phyloP scores from a whole-genome alignment of 2,113 vertebrate genomes.

The Hippopotamus amphibius region DNA sequence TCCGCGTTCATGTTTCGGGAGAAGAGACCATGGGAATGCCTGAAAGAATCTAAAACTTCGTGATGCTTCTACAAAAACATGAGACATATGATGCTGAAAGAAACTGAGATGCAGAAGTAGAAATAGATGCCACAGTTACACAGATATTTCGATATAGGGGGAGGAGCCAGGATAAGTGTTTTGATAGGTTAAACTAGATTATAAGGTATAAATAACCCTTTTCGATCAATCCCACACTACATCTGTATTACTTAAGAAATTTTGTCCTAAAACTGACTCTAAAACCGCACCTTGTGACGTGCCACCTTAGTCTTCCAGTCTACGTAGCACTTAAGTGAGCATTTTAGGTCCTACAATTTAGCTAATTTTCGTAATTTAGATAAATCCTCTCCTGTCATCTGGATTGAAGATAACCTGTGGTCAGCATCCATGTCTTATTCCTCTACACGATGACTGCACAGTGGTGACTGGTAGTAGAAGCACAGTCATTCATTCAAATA shows the following conservation, averaged over 20 bases:
- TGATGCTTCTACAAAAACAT: neutral
- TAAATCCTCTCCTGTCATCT: neutral
- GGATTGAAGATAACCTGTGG: neutral
- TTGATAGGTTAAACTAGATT: neutral
- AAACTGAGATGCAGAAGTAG: neutral
- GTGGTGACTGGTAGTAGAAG: neutral
- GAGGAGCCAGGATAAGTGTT: neutral
- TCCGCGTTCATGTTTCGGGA: neutral
- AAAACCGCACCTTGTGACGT: neutral
- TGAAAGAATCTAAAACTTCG: neutral
- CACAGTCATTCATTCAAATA: neutral
- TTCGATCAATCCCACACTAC: neutral
- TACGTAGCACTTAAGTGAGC: neutral
- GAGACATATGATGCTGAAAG: neutral
- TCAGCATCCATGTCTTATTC: neutral
- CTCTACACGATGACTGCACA: neutral
- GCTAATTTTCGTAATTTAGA: neutral
- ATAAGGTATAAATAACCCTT: neutral
- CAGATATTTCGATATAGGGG: neutral
- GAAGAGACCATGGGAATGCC: neutral
- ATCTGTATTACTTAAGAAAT: neutral
- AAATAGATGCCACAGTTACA: neutral
- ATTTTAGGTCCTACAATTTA: neutral
- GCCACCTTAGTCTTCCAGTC: neutral
- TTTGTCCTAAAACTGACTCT: neutral